Evolutionary conservation across 2,113 vertebrate species (phyloP).

Genomic region (Anseranas semipalmata): DNA sequence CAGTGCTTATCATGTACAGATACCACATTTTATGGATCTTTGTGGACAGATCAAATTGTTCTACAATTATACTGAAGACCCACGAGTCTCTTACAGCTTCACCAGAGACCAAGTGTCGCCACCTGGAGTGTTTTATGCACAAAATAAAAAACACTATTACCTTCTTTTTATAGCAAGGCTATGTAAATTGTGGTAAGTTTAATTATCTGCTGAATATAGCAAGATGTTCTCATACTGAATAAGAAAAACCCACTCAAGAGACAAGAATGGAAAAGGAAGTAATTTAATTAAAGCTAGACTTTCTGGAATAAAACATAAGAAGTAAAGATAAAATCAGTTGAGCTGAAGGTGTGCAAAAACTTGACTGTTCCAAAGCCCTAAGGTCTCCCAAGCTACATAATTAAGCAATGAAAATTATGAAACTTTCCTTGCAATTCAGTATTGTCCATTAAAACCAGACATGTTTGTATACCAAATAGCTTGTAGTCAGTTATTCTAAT

Average conservation of each 20-base stretch:
- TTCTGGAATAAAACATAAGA: neutral
- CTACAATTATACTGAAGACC: neutral
- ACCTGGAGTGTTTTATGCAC: neutral
- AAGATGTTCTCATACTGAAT: neutral
- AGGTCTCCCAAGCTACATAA: neutral
- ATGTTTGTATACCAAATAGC: neutral
- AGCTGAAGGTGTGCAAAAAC: neutral
- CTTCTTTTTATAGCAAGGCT: neutral
- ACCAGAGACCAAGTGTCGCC: neutral
- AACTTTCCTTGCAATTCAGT: neutral
- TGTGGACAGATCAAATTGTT: neutral
- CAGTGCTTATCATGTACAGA: neutral
- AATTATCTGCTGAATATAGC: neutral
- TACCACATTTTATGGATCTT: neutral
- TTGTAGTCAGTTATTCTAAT: neutral
- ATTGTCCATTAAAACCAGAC: neutral
- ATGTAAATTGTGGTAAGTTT: neutral
- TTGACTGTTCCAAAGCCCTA: neutral
- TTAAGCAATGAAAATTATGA: neutral
- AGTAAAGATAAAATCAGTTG: neutral
- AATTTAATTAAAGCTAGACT: neutral
- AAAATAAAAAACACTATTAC: neutral
- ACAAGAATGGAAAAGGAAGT: neutral
- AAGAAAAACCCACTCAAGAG: neutral
- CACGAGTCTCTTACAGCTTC: neutral